Conservation (phyloP, 2,113 vertebrate species). For the Thinocorus orbignyianus region DNA sequence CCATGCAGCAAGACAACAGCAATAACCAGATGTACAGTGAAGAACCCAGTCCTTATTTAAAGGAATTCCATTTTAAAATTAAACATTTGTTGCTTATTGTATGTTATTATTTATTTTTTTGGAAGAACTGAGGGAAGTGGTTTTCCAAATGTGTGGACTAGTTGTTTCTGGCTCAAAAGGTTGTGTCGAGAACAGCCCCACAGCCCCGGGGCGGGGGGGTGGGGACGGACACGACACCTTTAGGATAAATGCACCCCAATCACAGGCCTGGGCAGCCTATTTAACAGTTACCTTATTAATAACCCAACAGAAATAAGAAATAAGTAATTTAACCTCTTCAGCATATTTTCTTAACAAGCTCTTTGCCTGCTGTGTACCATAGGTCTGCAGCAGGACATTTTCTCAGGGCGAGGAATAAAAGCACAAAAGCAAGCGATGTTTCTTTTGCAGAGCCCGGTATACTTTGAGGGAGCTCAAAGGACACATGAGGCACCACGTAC, state of each 20-base stretch:
- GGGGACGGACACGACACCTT: too few relatives aligned
- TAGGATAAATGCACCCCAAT: background rate
- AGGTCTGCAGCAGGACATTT: background rate
- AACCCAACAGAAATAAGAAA: background rate
- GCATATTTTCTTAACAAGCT: background rate
- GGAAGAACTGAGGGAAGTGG: background rate
- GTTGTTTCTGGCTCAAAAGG: background rate
- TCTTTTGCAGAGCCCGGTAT: background rate
- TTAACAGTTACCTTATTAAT: background rate
- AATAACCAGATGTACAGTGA: background rate
- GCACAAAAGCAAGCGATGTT: background rate
- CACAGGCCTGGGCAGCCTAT: background rate
- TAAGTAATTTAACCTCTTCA: background rate
- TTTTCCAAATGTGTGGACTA: background rate
- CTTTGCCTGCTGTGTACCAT: background rate
- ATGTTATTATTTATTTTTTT: background rate
- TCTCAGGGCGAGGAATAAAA: background rate
- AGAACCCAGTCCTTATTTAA: background rate
- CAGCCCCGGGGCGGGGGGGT: too few relatives aligned
- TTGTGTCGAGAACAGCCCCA: background rate
- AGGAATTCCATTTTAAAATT: background rate
- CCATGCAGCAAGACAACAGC: background rate
- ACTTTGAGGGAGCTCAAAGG: background rate
- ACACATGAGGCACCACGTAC: background rate
- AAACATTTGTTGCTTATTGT: background rate